Evolutionary conservation across 2,888 invertebrate genomes (phyloP).

Genomic region (Dasysyrphus tricinctus): DNA sequence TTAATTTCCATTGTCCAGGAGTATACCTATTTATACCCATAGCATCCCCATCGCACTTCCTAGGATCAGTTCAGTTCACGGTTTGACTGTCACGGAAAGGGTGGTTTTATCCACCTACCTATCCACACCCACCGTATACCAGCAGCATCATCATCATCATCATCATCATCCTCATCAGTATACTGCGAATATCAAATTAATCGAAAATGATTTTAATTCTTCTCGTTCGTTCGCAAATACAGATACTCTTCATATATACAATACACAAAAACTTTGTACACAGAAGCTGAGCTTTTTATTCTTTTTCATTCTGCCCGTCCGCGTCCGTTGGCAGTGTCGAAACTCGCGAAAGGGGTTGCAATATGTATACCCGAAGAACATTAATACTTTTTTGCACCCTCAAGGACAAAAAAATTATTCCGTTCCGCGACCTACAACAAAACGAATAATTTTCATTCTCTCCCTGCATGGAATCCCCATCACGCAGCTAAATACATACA

Average conservation of each 20-base stretch:
- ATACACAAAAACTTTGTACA: slow-evolving; percentile 7
- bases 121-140: neutral
- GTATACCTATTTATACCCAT: neutral
- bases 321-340: neutral
- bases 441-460: slow-evolving; percentile 29
- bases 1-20: slow-evolving; percentile 67
- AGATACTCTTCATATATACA: neutral
- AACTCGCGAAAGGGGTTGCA: slow-evolving; percentile 56
- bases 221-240: slow-evolving; percentile 12
- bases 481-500: slow-evolving; percentile 5
- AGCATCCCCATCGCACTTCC: neutral
- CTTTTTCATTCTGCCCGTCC: neutral
- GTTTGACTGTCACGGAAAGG: slow-evolving; percentile 48
- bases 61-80: slow-evolving; percentile 18
- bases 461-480: neutral
- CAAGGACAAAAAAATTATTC: slow-evolving; percentile 68
- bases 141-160: slow-evolving; percentile 31
- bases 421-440: slow-evolving; percentile 73
- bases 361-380: slow-evolving; percentile 23
- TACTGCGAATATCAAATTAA: slow-evolving; percentile 67
- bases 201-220: slow-evolving; percentile 73
- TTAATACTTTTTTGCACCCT: slow-evolving; percentile 46
- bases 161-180: neutral
- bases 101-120: slow-evolving; percentile 37
- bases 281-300: slow-evolving; percentile 44